Percentiles rank a stretch among this genome's conserved stretches.
Evolutionary conservation across 2,888 invertebrate genomes (phyloP).

Genomic region (Neoscelio sp.): DNA sequence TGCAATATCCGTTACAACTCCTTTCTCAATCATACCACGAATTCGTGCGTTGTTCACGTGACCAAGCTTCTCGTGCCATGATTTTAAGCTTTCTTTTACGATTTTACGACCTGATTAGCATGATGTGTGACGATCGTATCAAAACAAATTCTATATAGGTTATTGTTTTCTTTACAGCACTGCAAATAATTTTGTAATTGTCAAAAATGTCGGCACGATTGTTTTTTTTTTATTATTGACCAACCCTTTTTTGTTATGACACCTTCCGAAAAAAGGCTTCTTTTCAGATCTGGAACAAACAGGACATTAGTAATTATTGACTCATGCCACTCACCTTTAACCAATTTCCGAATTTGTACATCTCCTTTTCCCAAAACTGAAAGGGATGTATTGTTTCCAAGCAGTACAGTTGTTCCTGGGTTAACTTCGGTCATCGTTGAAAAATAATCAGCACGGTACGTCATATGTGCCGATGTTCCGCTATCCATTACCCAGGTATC

Average conservation of each 20-base stretch:
- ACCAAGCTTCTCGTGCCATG: too few relatives aligned
- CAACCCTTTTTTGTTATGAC: slow-evolving; percentile 38
- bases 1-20: too few relatives aligned
- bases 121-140: too few relatives aligned
- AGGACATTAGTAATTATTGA: slow-evolving; percentile 40
- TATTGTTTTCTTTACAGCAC: too few relatives aligned
- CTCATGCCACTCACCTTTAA: slow-evolving; percentile 49
- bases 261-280: slow-evolving; percentile 50
- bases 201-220: too few relatives aligned
- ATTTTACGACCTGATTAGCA: too few relatives aligned
- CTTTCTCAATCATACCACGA: too few relatives aligned
- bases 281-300: slow-evolving; percentile 41
- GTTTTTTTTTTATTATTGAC: slow-evolving; percentile 35
- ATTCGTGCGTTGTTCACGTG: too few relatives aligned
- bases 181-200: too few relatives aligned
- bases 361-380: slow-evolving; percentile 29
- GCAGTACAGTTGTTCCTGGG: slow-evolving; percentile 10
- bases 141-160: too few relatives aligned
- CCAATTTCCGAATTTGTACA: slow-evolving; percentile 35
- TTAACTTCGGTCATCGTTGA: slow-evolving; percentile 6
- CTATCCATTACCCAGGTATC: slow-evolving; percentile 57
- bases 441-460: slow-evolving; percentile 39
- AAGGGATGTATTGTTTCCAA: slow-evolving; percentile 34
- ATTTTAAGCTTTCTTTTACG: too few relatives aligned
- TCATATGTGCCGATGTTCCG: slow-evolving; percentile 61